A percentile compares a stretch with the other conserved stretches of the same genome.
Conservation (phyloP, 2,797 vertebrate genomes). For the Sitta carolinensis region DNA sequence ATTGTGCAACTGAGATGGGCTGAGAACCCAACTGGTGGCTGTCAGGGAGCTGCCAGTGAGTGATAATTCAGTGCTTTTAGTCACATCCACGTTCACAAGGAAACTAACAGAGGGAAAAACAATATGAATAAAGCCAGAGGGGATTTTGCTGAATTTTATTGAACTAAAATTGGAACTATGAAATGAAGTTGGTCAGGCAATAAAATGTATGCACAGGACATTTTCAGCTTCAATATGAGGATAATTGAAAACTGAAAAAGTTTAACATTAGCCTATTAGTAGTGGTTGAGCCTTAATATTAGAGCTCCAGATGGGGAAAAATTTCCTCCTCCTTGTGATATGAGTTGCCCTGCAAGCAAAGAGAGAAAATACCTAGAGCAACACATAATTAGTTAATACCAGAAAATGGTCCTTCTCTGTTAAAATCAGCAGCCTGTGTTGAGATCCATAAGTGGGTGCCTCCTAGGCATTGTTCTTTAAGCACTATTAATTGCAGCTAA, state of each 20-base stretch:
- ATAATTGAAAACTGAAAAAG: neutral
- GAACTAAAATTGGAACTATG: neutral
- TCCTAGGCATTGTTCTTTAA: neutral
- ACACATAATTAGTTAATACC: neutral
- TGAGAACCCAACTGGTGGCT: neutral
- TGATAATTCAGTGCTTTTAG: neutral
- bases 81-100: neutral
- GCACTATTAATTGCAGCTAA: neutral
- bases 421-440: neutral
- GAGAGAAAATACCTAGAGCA: neutral
- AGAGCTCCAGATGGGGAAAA: neutral
- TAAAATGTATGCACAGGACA: neutral
- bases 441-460: neutral
- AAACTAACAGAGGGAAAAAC: neutral
- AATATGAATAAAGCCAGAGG: neutral
- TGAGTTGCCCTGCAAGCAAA: neutral
- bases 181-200: neutral
- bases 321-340: neutral
- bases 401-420: neutral
- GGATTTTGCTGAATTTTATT: neutral
- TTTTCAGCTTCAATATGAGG: neutral
- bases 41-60: neutral
- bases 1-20: neutral
- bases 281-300: neutral
- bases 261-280: neutral